phyloP scores from a whole-genome alignment of 35 echinoderm and acorn worm genomes.

The Amphiura filiformis region DNA sequence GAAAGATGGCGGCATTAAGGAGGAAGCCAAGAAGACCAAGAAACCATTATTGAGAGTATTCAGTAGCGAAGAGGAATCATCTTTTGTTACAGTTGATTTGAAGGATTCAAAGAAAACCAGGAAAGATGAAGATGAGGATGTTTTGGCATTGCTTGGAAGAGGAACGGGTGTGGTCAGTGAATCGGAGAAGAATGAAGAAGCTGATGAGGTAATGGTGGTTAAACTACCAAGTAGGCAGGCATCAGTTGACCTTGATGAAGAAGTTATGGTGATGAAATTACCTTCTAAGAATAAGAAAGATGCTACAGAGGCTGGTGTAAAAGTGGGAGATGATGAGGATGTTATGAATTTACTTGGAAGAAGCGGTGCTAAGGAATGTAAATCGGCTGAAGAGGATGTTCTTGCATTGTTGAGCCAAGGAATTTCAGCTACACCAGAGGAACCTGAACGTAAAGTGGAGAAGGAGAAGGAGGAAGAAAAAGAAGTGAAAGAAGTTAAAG shows the following conservation, averaged over 20 bases:
- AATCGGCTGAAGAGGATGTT: constrained; percentile 17
- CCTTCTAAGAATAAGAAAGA: neutral
- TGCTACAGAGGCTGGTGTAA: neutral
- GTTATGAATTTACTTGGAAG: neutral
- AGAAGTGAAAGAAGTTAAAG: constrained; percentile 26
- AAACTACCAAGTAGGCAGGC: neutral
- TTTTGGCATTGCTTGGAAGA: constrained; percentile 11
- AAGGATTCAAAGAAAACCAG: neutral
- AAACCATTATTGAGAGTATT: no score
- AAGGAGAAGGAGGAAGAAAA: neutral
- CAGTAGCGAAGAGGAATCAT: no score
- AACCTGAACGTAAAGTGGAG: neutral
- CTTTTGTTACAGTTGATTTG: no score
- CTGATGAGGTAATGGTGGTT: neutral
- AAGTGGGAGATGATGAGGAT: constrained; percentile 15
- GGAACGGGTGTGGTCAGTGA: neutral
- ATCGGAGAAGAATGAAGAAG: neutral
- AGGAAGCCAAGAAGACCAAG: neutral
- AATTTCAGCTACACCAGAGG: neutral
- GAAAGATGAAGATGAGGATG: constrained; percentile 17
- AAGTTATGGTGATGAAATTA: neutral
- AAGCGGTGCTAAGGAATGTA: neutral
- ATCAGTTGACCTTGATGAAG: neutral
- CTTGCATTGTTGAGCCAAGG: constrained; percentile 16
- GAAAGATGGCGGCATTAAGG: no score